Conservation (phyloP, 92 coral and sea anemone genomes). For the Meandrina meandrites region DNA sequence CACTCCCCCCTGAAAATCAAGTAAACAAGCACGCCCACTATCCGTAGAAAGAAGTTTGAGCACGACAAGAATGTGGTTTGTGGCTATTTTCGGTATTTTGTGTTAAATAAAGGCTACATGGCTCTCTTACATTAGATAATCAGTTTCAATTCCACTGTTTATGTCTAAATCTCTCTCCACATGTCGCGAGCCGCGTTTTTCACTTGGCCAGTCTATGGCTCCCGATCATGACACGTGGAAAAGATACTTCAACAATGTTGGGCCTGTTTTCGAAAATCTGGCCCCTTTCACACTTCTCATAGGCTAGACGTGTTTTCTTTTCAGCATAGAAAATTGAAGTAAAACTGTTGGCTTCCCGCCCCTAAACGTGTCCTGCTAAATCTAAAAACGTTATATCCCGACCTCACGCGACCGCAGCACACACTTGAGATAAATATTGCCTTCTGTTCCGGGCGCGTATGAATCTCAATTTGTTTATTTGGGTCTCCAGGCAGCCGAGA, state of each 20-base stretch:
- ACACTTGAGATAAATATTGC: constrained; percentile 18
- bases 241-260: background rate
- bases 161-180: background rate
- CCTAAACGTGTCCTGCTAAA: background rate
- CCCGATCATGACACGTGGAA: background rate
- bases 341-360: background rate
- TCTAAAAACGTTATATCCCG: background rate
- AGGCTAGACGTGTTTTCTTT: background rate
- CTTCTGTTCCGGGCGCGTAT: constrained; percentile 26
- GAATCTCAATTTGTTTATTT: constrained; percentile 25
- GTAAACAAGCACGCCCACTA: constrained; percentile 19
- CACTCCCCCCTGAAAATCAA: constrained; percentile 9
- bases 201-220: background rate
- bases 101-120: background rate
- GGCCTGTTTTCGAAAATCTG: background rate
- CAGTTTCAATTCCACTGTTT: constrained; percentile 31
- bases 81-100: constrained; percentile 15
- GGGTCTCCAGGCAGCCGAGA: constrained; percentile 40
- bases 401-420: constrained; percentile 1
- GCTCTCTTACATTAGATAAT: constrained; percentile 11
- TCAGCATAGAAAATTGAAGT: background rate
- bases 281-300: background rate
- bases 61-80: constrained; percentile 13
- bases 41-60: background rate
- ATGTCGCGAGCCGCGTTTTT: background rate